Evolutionary conservation across 1,140 invertebrate species (phyloP), one percentile per base, ranked within the genome.

Genomic region (Hetaerina americana): DNA sequence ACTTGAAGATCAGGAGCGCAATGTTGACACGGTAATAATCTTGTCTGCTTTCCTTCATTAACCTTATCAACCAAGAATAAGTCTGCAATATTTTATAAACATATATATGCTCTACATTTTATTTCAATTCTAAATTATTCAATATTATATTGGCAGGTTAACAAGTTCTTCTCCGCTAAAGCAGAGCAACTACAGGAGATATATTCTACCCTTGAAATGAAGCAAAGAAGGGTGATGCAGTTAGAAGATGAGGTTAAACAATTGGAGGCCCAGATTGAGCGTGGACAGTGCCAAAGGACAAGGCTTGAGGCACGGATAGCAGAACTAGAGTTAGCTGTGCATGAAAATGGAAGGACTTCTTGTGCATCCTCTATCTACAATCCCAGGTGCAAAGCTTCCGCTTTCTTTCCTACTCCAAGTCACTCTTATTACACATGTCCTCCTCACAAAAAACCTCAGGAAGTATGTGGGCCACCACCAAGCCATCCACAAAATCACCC

Each of bases 271-370:
- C 86, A 87, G 73, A 85, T 87, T 67, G 79, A 82, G 5, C 81
- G 83, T n/a, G 81, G 82, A 3, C 84, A 88, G 72, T 83, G 81
- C 69, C 82, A 87, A 49, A 82, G 87, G 1, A 86, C 84, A 10
- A 82, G 86, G 5, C 82, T 88, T 40, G 87, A 88, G 73, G 83
- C 83, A 49, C 85, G 85, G 49, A 88, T 88, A 26, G 85, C 85
- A 0, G 76, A 83, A 6, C 78, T 89, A 18, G 84, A 87, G 74
- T 75, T 85, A 15, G 83, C 76, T 18, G 72, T 81, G 18, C 78
- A 81, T 24, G 76, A 76, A 28, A 78, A 76, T 3, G 10, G n/a
- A n/a, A n/a, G n/a, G n/a, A n/a, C n/a, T n/a, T n/a, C n/a, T n/a
- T n/a, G n/a, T n/a, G n/a, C n/a, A n/a, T n/a, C n/a, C n/a, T n/a